phyloP scores from a whole-genome alignment of 2,797 vertebrate species.

The Onychomys leucogaster region DNA sequence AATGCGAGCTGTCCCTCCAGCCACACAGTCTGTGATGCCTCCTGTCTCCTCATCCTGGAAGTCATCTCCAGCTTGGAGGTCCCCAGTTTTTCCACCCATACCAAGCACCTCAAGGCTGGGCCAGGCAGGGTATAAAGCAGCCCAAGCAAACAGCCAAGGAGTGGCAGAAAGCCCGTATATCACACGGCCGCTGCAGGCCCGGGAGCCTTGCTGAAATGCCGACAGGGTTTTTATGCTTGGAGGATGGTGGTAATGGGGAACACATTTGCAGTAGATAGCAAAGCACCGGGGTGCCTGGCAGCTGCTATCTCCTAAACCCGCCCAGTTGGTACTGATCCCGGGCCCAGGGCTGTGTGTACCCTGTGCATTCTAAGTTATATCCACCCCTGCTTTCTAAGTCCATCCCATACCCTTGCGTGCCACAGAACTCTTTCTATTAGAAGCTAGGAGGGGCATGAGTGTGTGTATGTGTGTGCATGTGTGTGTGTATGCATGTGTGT shows the following conservation, averaged over 20 bases:
- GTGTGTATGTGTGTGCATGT: neutral
- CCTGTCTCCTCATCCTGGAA: neutral
- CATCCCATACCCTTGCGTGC: neutral
- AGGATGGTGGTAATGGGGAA: slow-evolving; percentile 71
- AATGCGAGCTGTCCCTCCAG: neutral
- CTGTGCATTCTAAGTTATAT: slow-evolving; percentile 38
- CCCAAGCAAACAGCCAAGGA: slow-evolving; percentile 43
- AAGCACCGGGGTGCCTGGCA: slow-evolving; percentile 57
- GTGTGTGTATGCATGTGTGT: too few relatives aligned
- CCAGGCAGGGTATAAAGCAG: slow-evolving; percentile 35
- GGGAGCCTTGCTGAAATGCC: slow-evolving; percentile 66
- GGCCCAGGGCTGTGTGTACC: neutral
- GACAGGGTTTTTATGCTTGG: slow-evolving; percentile 64
- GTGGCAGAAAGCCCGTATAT: slow-evolving; percentile 58
- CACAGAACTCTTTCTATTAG: neutral
- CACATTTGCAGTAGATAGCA: slow-evolving; percentile 66
- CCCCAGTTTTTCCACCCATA: neutral
- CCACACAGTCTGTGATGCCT: neutral
- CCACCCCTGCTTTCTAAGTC: neutral
- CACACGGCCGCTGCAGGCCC: neutral
- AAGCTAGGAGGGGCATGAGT: neutral
- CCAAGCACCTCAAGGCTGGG: neutral
- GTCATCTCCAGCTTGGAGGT: neutral
- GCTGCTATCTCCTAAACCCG: slow-evolving; percentile 27
- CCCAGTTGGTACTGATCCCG: slow-evolving; percentile 60